These are phyloP conservation scores for Sorex araneus DNA, from an alignment of 2,113 vertebrate species.

Conservation along the genomic window DNA sequence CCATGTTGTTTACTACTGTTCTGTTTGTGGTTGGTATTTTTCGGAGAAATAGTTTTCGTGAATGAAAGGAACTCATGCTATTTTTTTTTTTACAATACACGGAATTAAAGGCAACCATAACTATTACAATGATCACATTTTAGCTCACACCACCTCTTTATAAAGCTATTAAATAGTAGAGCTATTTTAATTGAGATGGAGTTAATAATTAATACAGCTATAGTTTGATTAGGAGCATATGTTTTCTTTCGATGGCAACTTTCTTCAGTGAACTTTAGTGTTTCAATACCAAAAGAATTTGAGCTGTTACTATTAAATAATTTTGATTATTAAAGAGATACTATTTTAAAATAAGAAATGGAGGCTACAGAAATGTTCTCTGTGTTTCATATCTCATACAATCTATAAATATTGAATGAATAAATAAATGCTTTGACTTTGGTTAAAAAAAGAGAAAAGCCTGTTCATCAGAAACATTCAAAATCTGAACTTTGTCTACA, in stretches of 20 bases:
- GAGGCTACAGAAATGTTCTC: neutral
- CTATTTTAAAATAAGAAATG: neutral
- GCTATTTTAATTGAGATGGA: slow-evolving; percentile 19
- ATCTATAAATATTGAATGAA: neutral
- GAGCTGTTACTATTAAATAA: neutral
- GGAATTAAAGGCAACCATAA: neutral
- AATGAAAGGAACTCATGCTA: neutral
- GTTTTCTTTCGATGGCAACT: neutral
- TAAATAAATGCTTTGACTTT: slow-evolving; percentile 1
- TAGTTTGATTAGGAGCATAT: neutral
- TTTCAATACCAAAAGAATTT: neutral
- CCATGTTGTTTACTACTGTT: neutral
- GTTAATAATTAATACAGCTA: slow-evolving; percentile 13
- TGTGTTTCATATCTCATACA: neutral
- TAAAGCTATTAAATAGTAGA: neutral
- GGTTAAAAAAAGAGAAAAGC: neutral
- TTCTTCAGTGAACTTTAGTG: slow-evolving; percentile 46
- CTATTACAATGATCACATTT: neutral
- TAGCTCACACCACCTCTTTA: neutral
- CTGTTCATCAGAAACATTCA: neutral
- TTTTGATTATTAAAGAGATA: slow-evolving; percentile 11
- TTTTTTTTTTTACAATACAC: neutral
- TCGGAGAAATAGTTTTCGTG: neutral
- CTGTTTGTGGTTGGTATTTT: neutral
- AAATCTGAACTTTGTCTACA: neutral